These are phyloP conservation scores for Gasterosteus nipponicus DNA, from an alignment of 2,113 vertebrate species.

Conservation along the genomic window DNA sequence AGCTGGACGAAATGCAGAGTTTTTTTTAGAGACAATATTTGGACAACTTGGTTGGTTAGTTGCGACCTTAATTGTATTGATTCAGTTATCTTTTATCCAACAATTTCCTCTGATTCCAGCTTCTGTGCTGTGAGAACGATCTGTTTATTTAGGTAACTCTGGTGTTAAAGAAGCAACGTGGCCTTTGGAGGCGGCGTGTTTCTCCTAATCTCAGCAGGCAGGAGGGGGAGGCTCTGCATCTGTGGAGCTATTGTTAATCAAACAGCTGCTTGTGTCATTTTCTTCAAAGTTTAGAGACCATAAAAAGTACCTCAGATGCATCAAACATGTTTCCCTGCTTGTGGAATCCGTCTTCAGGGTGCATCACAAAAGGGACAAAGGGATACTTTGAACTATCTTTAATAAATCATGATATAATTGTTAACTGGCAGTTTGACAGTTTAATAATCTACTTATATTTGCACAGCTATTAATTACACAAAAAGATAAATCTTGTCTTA, in stretches of 20 bases:
- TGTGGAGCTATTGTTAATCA: constrained; percentile 6
- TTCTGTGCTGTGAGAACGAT: no score
- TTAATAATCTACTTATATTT: no score
- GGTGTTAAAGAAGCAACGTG: neutral
- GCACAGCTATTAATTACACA: no score
- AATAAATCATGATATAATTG: neutral
- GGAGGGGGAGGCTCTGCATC: neutral
- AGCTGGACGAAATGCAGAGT: no score
- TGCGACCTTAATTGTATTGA: no score
- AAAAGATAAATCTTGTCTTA: no score
- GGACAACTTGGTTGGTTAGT: no score
- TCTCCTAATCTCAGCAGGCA: neutral
- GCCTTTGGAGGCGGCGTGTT: neutral
- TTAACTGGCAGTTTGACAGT: neutral
- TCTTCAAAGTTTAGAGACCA: neutral
- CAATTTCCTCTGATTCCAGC: no score
- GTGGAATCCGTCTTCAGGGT: neutral
- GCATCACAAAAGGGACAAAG: neutral
- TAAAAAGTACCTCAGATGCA: neutral
- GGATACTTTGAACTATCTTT: neutral
- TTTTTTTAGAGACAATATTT: no score
- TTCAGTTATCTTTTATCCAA: no score
- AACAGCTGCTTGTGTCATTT: neutral
- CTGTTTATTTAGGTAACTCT: neutral
- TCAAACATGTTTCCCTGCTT: neutral